Evolutionary conservation across 2,888 invertebrate genomes (phyloP).

Genomic region (Leucophora obtusa): DNA sequence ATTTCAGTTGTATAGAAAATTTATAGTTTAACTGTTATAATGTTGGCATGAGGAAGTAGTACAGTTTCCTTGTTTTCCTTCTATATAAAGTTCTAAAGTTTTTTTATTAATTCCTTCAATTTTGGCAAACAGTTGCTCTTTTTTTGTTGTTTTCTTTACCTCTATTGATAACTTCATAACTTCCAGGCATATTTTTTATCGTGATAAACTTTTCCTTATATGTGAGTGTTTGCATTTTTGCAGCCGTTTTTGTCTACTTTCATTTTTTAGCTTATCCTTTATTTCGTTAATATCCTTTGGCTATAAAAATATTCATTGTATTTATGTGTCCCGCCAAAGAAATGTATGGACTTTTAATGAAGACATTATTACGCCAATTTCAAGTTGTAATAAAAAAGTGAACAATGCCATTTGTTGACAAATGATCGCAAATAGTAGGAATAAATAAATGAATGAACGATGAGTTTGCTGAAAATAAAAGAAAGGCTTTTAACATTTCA

Average conservation of each 20-base stretch:
- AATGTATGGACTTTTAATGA: conserved; percentile 42
- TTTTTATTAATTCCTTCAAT: background rate
- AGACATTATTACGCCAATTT: conserved; percentile 60
- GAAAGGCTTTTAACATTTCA: conserved; percentile 41
- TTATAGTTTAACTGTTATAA: conserved; percentile 9
- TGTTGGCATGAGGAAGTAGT: background rate
- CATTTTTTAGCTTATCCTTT: conserved; percentile 6
- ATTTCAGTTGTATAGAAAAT: background rate
- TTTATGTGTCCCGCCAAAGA: background rate
- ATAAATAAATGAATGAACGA: conserved; percentile 35
- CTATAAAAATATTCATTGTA: conserved; percentile 8
- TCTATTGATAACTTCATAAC: background rate
- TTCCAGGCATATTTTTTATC: conserved; percentile 3
- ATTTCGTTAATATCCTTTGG: conserved; percentile 31
- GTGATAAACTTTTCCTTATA: conserved; percentile 11
- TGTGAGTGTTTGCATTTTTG: conserved; percentile 21
- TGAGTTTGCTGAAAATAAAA: conserved; percentile 42
- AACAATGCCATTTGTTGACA: conserved; percentile 62
- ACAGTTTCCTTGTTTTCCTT: background rate
- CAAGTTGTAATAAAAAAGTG: conserved; percentile 57
- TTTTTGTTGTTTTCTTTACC: background rate
- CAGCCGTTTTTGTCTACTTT: conserved; percentile 26
- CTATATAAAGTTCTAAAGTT: background rate
- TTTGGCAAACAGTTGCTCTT: background rate
- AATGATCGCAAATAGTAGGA: conserved; percentile 50